Conservation (phyloP, 2,888 invertebrate genomes). For the Anthoptus insignis region DNA sequence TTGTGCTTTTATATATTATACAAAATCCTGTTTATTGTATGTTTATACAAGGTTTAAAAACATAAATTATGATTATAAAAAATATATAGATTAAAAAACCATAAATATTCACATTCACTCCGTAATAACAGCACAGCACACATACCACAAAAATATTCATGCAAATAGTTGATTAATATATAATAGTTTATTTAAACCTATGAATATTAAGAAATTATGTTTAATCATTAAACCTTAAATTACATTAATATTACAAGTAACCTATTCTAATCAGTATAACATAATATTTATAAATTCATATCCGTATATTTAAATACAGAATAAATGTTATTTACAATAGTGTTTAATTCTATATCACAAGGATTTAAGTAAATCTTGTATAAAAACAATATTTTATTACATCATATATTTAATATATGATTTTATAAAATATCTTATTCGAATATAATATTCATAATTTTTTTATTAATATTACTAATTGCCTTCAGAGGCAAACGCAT, state of each 20-base stretch:
- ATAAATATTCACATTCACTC: too few species aligned
- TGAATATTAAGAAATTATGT: too few species aligned
- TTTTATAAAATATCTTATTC: not conserved
- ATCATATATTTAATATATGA: not conserved
- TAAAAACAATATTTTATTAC: not conserved
- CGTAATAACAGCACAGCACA: too few species aligned
- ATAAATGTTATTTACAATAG: conserved; percentile 24
- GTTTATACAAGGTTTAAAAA: too few species aligned
- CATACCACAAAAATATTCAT: too few species aligned
- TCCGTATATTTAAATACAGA: conserved; percentile 4
- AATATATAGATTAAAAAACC: too few species aligned
- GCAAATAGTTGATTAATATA: too few species aligned
- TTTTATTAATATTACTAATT: not conserved
- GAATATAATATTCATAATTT: not conserved
- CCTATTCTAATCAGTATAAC: not conserved
- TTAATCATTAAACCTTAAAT: too few species aligned
- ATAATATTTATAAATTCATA: not conserved
- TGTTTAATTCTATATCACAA: conserved; percentile 17
- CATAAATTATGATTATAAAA: too few species aligned
- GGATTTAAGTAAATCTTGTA: conserved; percentile 12
- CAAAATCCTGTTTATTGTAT: too few species aligned
- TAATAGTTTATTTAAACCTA: too few species aligned
- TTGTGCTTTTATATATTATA: too few species aligned
- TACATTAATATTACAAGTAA: not conserved
- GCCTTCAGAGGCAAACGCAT: not conserved